These are phyloP conservation scores for Eupithecia pulchellata DNA, from an alignment of 2,888 invertebrate genomes.

Conservation along the genomic window DNA sequence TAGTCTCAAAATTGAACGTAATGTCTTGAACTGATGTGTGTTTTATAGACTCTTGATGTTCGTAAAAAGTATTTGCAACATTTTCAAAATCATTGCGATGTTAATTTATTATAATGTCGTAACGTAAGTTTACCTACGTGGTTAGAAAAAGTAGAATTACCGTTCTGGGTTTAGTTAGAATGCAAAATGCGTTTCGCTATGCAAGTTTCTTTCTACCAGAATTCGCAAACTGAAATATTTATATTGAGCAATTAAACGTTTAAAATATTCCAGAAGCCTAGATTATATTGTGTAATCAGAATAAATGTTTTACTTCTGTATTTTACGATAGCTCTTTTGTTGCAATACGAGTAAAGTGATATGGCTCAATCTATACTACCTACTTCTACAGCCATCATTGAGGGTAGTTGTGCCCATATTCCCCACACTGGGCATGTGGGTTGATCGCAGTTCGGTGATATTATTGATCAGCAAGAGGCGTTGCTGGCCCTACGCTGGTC, in stretches of 20 bases:
- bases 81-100: conserved; percentile 4
- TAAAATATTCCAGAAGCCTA: conserved; percentile 18
- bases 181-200: conserved; percentile 16
- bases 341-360: not conserved
- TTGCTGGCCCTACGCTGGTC: not conserved
- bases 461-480: not conserved
- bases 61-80: not conserved
- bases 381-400: not conserved
- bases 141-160: conserved; percentile 18
- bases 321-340: not conserved
- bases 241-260: conserved; percentile 38
- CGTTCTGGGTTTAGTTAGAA: conserved; percentile 8
- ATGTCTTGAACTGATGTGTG: conserved; percentile 8
- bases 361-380: not conserved
- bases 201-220: conserved; percentile 2
- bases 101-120: conserved; percentile 4
- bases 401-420: not conserved
- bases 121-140: not conserved
- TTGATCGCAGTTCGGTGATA: not conserved
- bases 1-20: not conserved
- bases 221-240: conserved; percentile 6
- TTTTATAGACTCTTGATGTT: not conserved
- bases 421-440: not conserved
- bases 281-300: not conserved
- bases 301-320: not conserved